Evolutionary conservation across 2,113 vertebrate species (phyloP), one percentile per base, ranked within the genome.

Genomic region (Otocyon megalotis): DNA sequence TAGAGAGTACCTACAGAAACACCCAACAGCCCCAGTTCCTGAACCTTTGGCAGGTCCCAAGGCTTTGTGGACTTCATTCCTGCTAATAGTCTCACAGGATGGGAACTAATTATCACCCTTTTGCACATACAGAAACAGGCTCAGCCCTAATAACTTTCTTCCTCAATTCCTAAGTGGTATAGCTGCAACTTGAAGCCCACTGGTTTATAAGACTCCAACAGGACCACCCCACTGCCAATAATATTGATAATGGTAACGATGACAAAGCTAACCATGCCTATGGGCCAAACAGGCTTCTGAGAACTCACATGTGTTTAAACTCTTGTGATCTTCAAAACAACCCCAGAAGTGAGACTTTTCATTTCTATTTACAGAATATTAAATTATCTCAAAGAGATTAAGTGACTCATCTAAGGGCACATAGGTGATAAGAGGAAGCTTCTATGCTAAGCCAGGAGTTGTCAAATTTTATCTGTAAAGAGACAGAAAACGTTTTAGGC

Each of bases 391-490:
- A 58, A 24, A 88, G 77, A 67, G 4, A 10, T 24, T 83, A 88
- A 92, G 8, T n/a, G 81, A 24, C 2, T 67, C 69, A 0, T 72
- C 58, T 86, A 67, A 88, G 28, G 65, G 67, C 88, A 95, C 83
- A 96, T 56, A 58, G 53, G 20, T 97, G 69, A 89, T 0, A 96
- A 94, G 15, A 67, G 37, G 56, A 96, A 96, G 8, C 43, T 90
- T 58, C 56, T 28, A 11, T 11, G 53, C 2, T 2, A 48, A 91
- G 90, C 74, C 72, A 90, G 69, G 8, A 11, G 16, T 65, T 92
- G 56, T 60, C 26, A 96, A 89, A 77, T 71, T 88, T 74, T 7
- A 82, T 62, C 69, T 50, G 32, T 53, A 92, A 65, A 88, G 32
- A 65, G 24, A 3, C 16, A 85, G 89, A 93, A 86, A 56, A 35